Conservation (phyloP, 2,797 vertebrate species). For the Calcarius lapponicus region DNA sequence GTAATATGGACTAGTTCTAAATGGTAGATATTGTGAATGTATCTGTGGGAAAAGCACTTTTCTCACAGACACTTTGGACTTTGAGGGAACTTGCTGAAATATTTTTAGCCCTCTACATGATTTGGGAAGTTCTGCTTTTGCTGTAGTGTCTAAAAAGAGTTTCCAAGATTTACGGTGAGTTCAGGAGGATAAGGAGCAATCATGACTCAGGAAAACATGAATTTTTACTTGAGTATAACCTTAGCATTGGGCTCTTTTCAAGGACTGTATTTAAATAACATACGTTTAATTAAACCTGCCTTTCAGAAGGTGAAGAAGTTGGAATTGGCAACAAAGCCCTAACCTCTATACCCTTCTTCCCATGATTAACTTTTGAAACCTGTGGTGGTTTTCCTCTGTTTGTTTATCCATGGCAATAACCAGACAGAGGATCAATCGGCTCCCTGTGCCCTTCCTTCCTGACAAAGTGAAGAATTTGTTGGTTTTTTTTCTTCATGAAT, state of each 20-base stretch:
- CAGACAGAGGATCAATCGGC: neutral
- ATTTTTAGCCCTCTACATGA: neutral
- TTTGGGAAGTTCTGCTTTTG: neutral
- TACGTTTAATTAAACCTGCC: neutral
- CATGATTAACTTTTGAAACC: neutral
- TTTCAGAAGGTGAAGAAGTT: neutral
- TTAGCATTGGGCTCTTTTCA: neutral
- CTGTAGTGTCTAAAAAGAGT: neutral
- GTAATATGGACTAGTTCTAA: neutral
- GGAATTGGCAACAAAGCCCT: neutral
- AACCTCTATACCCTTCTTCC: neutral
- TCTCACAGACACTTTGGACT: neutral
- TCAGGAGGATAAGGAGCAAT: neutral
- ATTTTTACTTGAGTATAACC: neutral
- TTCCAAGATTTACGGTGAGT: neutral
- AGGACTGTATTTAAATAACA: neutral
- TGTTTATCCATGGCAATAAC: neutral
- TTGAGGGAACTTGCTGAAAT: neutral
- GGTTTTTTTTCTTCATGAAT: neutral
- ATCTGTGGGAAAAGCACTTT: neutral
- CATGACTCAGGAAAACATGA: neutral
- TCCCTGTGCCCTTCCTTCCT: neutral
- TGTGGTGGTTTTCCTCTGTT: conserved; percentile 10
- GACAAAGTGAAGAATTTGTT: neutral
- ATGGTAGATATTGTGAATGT: neutral